Evolutionary conservation across 2,888 invertebrate genomes (phyloP).

Genomic region (Teleiodes luculella): DNA sequence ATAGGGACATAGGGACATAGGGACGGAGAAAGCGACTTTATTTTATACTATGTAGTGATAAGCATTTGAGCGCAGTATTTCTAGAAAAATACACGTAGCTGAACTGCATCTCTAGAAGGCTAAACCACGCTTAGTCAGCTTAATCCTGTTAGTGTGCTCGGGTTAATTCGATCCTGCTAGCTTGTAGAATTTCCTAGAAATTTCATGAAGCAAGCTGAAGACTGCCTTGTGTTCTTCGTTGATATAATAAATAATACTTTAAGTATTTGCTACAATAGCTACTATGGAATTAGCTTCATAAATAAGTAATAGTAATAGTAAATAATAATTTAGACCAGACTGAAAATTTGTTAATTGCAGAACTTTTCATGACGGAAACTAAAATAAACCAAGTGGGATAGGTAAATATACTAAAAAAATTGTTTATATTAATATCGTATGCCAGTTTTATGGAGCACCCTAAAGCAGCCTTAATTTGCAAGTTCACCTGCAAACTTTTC

Average conservation of each 20-base stretch:
- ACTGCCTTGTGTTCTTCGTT: too few relatives aligned
- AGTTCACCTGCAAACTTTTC: not conserved
- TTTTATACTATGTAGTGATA: not conserved
- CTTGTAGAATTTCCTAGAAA: not conserved
- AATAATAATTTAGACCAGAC: too few relatives aligned
- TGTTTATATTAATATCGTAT: too few relatives aligned
- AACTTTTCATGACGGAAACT: too few relatives aligned
- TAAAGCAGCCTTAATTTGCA: not conserved
- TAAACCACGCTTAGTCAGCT: slow-evolving; percentile 12
- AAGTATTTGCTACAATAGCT: too few relatives aligned
- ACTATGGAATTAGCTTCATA: too few relatives aligned
- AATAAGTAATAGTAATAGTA: too few relatives aligned
- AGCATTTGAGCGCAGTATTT: not conserved
- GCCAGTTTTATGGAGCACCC: too few relatives aligned
- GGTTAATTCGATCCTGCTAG: slow-evolving; percentile 11
- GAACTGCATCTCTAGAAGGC: slow-evolving; percentile 12
- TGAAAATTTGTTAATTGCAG: too few relatives aligned
- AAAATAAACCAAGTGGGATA: too few relatives aligned
- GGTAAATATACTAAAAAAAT: too few relatives aligned
- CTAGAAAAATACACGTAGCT: not conserved
- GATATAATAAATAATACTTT: too few relatives aligned
- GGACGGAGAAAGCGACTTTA: not conserved
- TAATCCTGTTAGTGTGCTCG: slow-evolving; percentile 21
- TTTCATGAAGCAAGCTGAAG: not conserved
- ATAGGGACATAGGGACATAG: not conserved